Percentiles rank a stretch among this genome's conserved stretches.
Evolutionary conservation across 2,113 vertebrate genomes (phyloP).

Genomic region (Arothron firmamentum): DNA sequence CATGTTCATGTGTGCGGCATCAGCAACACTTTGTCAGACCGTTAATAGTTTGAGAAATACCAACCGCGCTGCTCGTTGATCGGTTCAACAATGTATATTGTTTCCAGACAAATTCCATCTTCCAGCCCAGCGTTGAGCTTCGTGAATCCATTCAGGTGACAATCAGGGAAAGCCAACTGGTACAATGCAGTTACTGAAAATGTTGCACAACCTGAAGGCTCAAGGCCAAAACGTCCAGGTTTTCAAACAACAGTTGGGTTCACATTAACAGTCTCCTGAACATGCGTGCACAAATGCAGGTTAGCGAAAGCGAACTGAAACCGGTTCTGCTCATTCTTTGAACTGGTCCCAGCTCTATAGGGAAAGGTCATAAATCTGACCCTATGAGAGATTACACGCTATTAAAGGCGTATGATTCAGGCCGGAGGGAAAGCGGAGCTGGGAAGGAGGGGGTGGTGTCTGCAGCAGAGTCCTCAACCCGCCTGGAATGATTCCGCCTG

Average conservation of each 20-base stretch:
- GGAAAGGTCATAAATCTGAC: slow-evolving; percentile 48
- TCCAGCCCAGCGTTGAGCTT: slow-evolving; percentile 39
- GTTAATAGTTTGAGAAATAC: neutral
- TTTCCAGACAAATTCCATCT: slow-evolving; percentile 34
- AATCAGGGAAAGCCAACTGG: slow-evolving; percentile 39
- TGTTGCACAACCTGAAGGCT: neutral
- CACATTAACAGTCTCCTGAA: neutral
- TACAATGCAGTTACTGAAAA: slow-evolving; percentile 48
- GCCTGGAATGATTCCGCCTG: slow-evolving; percentile 45
- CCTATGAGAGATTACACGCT: slow-evolving; percentile 54
- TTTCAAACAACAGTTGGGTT: neutral
- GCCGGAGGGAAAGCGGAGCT: slow-evolving; percentile 50
- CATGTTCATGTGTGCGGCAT: too few relatives aligned
- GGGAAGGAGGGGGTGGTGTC: neutral
- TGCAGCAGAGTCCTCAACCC: slow-evolving; percentile 36
- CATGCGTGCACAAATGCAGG: neutral
- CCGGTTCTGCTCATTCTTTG: slow-evolving; percentile 30
- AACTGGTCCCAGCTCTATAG: slow-evolving; percentile 20
- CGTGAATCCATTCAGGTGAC: slow-evolving; percentile 37
- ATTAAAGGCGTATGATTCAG: slow-evolving; percentile 59
- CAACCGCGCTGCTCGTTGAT: slow-evolving; percentile 41
- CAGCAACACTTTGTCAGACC: too few relatives aligned
- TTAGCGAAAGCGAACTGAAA: neutral
- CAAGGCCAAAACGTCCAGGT: neutral
- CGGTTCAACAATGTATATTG: slow-evolving; percentile 29